Percentiles rank a stretch among this genome's conserved stretches.
phyloP scores from a whole-genome alignment of 2,888 invertebrate species.

The Harpalus rubripes region DNA sequence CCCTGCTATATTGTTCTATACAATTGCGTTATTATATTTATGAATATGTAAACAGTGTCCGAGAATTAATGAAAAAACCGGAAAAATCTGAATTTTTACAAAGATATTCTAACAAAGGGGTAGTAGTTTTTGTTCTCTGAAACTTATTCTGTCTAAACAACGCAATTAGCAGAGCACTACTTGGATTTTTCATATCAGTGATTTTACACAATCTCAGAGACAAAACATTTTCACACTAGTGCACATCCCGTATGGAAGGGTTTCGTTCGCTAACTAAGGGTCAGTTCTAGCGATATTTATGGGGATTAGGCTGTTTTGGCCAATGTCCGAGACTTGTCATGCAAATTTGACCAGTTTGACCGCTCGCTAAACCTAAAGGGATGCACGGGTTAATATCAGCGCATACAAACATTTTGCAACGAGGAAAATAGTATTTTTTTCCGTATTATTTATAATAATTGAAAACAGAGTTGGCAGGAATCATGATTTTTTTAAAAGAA shows the following conservation, averaged over 20 bases:
- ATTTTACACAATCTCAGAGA: conserved; percentile 6
- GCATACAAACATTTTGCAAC: background rate
- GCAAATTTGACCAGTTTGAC: conserved; percentile 54
- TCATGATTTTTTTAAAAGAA: too few species aligned
- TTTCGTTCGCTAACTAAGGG: conserved; percentile 40
- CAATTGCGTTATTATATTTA: conserved; percentile 4
- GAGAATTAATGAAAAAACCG: conserved; percentile 9
- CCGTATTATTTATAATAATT: background rate
- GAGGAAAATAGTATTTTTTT: background rate
- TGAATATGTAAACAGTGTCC: background rate
- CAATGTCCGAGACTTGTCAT: conserved; percentile 54
- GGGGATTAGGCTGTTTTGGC: conserved; percentile 47
- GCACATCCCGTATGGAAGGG: conserved; percentile 9
- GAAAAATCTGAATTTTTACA: conserved; percentile 3
- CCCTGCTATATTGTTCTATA: background rate
- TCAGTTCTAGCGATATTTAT: conserved; percentile 33
- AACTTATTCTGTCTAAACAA: conserved; percentile 5
- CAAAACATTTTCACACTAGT: conserved; percentile 36
- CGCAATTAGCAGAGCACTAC: conserved; percentile 8
- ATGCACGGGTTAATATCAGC: background rate
- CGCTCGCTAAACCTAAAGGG: conserved; percentile 18
- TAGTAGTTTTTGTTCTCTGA: conserved; percentile 13
- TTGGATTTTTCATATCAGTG: conserved; percentile 40
- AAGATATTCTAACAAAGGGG: conserved; percentile 19
- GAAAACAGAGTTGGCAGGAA: too few species aligned